Evolutionary conservation across 2,888 invertebrate genomes (phyloP), one percentile per base, ranked within the genome.

Genomic region (Heliconius charithonia): DNA sequence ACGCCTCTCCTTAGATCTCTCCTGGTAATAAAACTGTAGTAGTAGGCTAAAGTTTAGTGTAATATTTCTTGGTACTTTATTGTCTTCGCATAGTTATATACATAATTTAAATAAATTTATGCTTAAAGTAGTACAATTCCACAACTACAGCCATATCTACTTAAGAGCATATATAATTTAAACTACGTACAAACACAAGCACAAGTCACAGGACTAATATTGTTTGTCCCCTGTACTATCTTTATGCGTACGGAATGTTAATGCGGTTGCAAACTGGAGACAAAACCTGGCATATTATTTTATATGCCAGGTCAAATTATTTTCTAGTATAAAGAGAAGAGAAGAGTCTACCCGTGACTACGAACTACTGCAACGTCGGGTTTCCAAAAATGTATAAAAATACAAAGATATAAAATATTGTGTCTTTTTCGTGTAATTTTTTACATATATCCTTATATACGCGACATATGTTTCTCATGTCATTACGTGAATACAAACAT

Each of bases 231-330:
- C 56, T 72, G 73, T 77, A 79, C 80, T 80, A 81, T 81, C 76
- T 76, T 80, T 79, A 81, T 79, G 77, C 75, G 77, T 63, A 45
- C 59, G n/a, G 81, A 79, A 80, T 80, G 79, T 73, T 80, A 80
- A 80, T 80, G 76, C 41, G n/a, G 74, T 66, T 76, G 72, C 65
- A 65, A 45, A 29, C 67, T 41, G 45, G 73, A 29, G 73, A 66
- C 73, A 29, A 66, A 77, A 67, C 67, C 27, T 22, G 67, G 27
- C 66, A 62, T 67, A 73, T 67, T 73, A 77, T 73, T 67, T 77
- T 73, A 73, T 67, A 72, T 37, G 37, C 59, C 45, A 32, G 45
- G 19, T 29, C 56, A 12, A 7, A 62, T 32, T 41, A 27, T 45
- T 22, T n/a, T n/a, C n/a, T n/a, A n/a, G n/a, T n/a, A n/a, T n/a